A percentile compares a stretch with the other conserved stretches of the same genome.
phyloP scores from a whole-genome alignment of 2,113 vertebrate genomes.

The Motacilla alba region DNA sequence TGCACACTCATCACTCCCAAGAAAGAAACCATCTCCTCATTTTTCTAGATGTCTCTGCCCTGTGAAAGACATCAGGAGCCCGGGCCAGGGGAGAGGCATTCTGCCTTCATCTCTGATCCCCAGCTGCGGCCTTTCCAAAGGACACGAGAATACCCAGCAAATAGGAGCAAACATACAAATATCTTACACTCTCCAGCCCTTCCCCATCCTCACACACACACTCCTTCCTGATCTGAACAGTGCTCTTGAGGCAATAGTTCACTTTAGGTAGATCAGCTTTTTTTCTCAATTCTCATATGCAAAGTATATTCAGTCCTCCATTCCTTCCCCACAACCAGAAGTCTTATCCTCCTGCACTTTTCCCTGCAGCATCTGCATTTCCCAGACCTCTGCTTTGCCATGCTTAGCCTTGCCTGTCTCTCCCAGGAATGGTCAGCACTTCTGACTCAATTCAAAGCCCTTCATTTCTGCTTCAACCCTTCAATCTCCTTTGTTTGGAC shows the following conservation, averaged over 20 bases:
- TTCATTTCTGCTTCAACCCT: not conserved
- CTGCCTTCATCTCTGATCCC: not conserved
- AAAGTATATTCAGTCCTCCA: not conserved
- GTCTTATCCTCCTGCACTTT: not conserved
- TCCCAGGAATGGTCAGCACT: not conserved
- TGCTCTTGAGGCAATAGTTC: not conserved
- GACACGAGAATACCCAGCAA: not conserved
- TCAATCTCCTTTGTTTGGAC: not conserved
- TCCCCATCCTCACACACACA: rapidly evolving
- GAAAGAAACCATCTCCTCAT: not conserved
- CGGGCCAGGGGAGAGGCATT: not conserved
- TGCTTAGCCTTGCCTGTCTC: not conserved
- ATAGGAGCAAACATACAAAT: not conserved
- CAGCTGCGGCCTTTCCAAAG: not conserved
- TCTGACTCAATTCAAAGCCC: not conserved
- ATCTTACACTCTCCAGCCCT: not conserved
- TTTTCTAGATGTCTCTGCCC: not conserved
- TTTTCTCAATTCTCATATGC: not conserved
- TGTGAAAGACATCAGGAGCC: not conserved
- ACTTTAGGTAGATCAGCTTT: not conserved
- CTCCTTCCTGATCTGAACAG: rapidly evolving
- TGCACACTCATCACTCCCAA: not conserved
- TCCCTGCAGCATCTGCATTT: not conserved
- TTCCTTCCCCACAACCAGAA: not conserved
- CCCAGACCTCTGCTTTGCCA: not conserved